Conservation (phyloP, 2,888 invertebrate genomes). For the Luperina nickerlii region DNA sequence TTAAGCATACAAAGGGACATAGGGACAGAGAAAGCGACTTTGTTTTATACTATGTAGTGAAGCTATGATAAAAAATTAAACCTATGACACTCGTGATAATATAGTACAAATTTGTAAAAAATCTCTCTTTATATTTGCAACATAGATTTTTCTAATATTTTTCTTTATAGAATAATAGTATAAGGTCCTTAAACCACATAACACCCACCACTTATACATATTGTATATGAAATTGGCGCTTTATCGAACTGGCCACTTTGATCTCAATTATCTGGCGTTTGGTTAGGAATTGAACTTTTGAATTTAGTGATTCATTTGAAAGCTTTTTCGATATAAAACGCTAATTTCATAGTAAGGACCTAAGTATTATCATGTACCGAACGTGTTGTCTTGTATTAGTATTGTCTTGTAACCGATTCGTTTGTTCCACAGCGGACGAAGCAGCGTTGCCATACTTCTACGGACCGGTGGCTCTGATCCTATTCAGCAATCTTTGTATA, state of each 20-base stretch:
- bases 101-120: not conserved
- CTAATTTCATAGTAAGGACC: not conserved
- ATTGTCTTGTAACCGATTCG: not conserved
- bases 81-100: not conserved
- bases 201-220: no score
- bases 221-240: not conserved
- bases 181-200: no score
- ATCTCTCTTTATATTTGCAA: not conserved
- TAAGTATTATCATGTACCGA: not conserved
- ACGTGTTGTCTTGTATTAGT: not conserved
- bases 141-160: not conserved
- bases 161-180: not conserved
- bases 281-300: not conserved
- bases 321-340: not conserved
- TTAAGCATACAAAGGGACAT: no score
- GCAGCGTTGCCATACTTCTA: slow-evolving; percentile 91
- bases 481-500: slow-evolving; percentile 88
- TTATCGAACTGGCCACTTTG: not conserved
- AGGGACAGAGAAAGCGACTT: no score
- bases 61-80: not conserved
- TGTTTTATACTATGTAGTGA: no score
- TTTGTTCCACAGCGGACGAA: slow-evolving; percentile 86
- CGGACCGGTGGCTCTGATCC: slow-evolving; percentile 90
- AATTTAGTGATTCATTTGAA: not conserved
- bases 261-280: not conserved